Evolutionary conservation across 2,888 invertebrate genomes (phyloP), one percentile per base, ranked within the genome.

Genomic region (Arrhopalites spinosus): DNA sequence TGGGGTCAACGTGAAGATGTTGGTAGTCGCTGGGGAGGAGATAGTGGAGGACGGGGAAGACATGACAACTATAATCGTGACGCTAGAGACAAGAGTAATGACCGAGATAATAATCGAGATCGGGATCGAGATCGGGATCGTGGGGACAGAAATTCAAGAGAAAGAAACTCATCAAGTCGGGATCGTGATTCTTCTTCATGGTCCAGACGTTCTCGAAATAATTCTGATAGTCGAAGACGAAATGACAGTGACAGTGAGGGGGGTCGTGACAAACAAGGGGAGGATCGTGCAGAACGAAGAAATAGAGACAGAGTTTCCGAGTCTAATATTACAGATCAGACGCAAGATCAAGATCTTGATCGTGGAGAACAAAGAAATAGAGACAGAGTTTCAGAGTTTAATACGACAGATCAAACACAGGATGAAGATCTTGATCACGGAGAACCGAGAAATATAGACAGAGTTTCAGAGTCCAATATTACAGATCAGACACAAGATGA

Each of bases 141-240:
- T 90, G 81, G 89, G 90, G 78, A 89, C 89, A 78, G 91, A 92
- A 0, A 88, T 93, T 85, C 90, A 93, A 86, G 86, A 93, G 29
- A 88, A 11, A 45, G 45, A 15, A 45, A 15, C 88, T 47, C 86
- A 97, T 81, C 96, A n/a, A n/a, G n/a, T 96, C 0, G 66, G 1
- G 66, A 66, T 96, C 0, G 66, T 2, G 66, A 66, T 20, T 68
- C 69, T 0, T 27, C 69, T 5, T 50, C 17, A 15, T 15, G 50
- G n/a, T 50, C 50, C 7, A 50, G 50, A 17, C 15, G 50, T 5
- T 50, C 50, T 5, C 15, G 50, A 17, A n/a, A n/a, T n/a, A n/a
- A n/a, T 17, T 15, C 17, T 50, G 50, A 50, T 15, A 15, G 50
- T n/a, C 50, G 50, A 50, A 15, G 50, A 50, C 50, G n/a, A n/a